These are phyloP conservation scores for Beris chalybata DNA, from an alignment of 2,888 invertebrate species.

Conservation along the genomic window DNA sequence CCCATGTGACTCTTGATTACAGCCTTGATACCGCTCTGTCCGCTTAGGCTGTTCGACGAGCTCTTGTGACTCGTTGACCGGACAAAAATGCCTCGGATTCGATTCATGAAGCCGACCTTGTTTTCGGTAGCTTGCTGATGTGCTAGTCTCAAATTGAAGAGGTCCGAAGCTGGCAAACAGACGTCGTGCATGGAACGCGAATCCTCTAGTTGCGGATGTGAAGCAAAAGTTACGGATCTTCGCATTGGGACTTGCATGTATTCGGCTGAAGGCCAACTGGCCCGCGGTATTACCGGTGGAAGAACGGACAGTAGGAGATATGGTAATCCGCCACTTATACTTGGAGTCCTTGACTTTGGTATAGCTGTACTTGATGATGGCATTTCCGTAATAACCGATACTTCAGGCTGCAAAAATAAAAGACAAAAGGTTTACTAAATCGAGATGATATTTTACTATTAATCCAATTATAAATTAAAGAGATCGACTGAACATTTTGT, in stretches of 20 bases:
- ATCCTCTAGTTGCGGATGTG: constrained; percentile 66
- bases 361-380: constrained; percentile 39
- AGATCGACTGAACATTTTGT: no score
- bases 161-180: constrained; percentile 62
- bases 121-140: constrained; percentile 60
- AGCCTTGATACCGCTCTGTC: constrained; percentile 62
- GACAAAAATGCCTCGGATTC: constrained; percentile 65
- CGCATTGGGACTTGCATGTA: constrained; percentile 62
- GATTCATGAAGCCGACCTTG: constrained; percentile 60
- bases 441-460: background rate
- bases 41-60: constrained; percentile 63
- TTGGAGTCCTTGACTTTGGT: constrained; percentile 61
- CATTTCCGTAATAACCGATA: constrained; percentile 49
- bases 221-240: constrained; percentile 67
- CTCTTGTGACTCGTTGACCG: constrained; percentile 69
- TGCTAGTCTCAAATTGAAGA: constrained; percentile 62
- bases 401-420: constrained; percentile 46
- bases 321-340: constrained; percentile 70
- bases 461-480: no score
- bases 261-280: constrained; percentile 77
- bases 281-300: constrained; percentile 74
- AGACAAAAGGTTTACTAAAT: background rate
- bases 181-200: constrained; percentile 47
- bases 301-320: constrained; percentile 71
- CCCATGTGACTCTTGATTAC: constrained; percentile 74